Evolutionary conservation across 2,797 vertebrate species (phyloP).

Genomic region (Podarcis lilfordi): DNA sequence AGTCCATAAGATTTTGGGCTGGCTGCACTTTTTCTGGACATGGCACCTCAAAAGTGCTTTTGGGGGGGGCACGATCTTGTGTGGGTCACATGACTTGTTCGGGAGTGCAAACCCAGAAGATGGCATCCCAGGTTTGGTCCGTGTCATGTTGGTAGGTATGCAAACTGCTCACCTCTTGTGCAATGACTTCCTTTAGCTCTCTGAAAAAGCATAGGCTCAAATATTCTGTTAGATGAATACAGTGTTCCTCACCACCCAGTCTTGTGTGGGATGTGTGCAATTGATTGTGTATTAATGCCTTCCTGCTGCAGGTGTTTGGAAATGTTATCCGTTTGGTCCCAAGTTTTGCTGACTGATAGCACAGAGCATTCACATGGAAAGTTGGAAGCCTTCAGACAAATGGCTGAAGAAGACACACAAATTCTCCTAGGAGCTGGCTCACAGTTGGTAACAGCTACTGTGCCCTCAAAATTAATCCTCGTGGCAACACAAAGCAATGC

Average conservation of each 20-base stretch:
- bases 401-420: neutral
- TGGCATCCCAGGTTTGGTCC: too few species aligned
- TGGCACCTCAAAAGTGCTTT: too few species aligned
- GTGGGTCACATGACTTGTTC: too few species aligned
- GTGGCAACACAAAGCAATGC: neutral
- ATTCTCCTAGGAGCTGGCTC: neutral
- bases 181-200: constrained; percentile 4
- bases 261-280: neutral
- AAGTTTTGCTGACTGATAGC: neutral
- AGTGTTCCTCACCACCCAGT: neutral
- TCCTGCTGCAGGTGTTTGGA: neutral
- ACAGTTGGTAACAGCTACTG: neutral
- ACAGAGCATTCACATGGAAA: neutral
- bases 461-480: neutral
- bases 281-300: neutral
- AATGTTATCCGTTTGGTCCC: neutral
- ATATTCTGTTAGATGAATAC: neutral
- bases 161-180: neutral
- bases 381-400: neutral
- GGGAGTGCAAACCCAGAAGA: too few species aligned
- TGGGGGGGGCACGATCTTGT: too few species aligned
- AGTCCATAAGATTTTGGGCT: neutral
- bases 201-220: neutral
- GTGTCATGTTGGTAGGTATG: too few species aligned
- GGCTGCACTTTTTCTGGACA: too few species aligned